phyloP scores from a whole-genome alignment of 2,888 invertebrate species.

The Thera britannica region DNA sequence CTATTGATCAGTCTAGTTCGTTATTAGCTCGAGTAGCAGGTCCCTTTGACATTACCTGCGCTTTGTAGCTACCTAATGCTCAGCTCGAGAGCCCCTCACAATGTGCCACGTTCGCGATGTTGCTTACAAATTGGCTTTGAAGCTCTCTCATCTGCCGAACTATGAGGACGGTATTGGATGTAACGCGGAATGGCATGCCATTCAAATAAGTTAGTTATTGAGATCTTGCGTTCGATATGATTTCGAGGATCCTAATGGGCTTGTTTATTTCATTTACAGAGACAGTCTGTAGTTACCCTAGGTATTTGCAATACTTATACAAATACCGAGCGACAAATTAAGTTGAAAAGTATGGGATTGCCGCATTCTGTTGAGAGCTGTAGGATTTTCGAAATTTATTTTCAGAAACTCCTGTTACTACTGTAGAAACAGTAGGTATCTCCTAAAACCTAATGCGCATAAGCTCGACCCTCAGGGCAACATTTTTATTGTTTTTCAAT shows the following conservation, averaged over 20 bases:
- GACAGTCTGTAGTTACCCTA: too few relatives aligned
- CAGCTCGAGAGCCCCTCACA: conserved; percentile 9
- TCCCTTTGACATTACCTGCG: not conserved
- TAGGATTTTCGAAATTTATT: too few relatives aligned
- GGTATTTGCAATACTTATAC: too few relatives aligned
- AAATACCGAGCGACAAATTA: too few relatives aligned
- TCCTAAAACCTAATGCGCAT: too few relatives aligned
- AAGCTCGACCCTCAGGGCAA: too few relatives aligned
- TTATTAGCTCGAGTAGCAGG: not conserved
- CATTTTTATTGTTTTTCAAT: too few relatives aligned
- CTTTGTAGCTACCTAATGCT: conserved; percentile 12
- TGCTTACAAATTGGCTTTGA: conserved; percentile 20
- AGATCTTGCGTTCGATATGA: conserved; percentile 3
- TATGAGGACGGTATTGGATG: conserved; percentile 8
- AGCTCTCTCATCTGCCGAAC: conserved; percentile 9
- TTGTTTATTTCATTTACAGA: not conserved
- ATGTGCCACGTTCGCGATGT: conserved; percentile 9
- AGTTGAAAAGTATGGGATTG: too few relatives aligned
- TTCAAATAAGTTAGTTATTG: not conserved
- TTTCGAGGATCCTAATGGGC: not conserved
- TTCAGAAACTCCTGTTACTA: too few relatives aligned
- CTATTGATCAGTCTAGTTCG: conserved; percentile 7
- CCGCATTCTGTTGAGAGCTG: too few relatives aligned
- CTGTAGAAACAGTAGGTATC: too few relatives aligned
- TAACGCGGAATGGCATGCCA: not conserved